Percentiles rank a stretch among this genome's conserved stretches.
These are phyloP conservation scores for Fringilla coelebs DNA, from an alignment of 2,797 vertebrate genomes.

Conservation along the genomic window DNA sequence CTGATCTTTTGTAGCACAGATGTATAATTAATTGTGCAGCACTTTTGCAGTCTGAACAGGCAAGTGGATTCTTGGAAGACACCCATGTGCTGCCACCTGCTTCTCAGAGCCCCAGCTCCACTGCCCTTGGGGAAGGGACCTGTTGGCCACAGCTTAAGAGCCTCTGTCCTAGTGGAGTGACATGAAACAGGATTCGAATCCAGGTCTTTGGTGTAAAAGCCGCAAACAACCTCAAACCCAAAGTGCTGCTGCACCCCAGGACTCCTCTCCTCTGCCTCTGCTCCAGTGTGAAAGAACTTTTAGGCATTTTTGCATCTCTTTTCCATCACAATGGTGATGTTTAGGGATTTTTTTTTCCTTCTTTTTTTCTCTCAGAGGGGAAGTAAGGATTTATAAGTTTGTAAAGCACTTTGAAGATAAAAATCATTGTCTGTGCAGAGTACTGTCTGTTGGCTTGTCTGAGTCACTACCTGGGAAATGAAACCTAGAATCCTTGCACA, in stretches of 20 bases:
- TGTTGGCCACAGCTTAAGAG: neutral
- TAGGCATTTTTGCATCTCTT: neutral
- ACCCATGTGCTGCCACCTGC: neutral
- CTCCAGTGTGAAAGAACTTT: neutral
- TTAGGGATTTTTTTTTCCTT: neutral
- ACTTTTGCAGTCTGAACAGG: constrained; percentile 31
- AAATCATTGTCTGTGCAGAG: neutral
- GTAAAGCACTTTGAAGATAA: constrained; percentile 30
- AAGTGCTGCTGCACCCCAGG: neutral
- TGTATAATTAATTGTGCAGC: constrained; percentile 55
- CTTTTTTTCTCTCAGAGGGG: neutral
- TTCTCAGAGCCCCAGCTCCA: neutral
- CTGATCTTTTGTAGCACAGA: constrained; percentile 36
- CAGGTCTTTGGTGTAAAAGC: neutral
- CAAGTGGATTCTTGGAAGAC: constrained; percentile 11
- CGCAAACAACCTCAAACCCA: neutral
- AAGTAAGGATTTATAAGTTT: neutral
- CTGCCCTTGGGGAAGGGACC: neutral
- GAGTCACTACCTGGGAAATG: neutral
- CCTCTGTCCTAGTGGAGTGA: neutral
- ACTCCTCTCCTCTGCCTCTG: neutral
- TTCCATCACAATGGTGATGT: neutral
- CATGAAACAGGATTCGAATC: neutral
- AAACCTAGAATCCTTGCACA: neutral
- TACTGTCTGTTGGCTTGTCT: neutral